Evolutionary conservation across 2,113 vertebrate species (phyloP), one percentile per base, ranked within the genome.

Genomic region (Marmota flaviventris): DNA sequence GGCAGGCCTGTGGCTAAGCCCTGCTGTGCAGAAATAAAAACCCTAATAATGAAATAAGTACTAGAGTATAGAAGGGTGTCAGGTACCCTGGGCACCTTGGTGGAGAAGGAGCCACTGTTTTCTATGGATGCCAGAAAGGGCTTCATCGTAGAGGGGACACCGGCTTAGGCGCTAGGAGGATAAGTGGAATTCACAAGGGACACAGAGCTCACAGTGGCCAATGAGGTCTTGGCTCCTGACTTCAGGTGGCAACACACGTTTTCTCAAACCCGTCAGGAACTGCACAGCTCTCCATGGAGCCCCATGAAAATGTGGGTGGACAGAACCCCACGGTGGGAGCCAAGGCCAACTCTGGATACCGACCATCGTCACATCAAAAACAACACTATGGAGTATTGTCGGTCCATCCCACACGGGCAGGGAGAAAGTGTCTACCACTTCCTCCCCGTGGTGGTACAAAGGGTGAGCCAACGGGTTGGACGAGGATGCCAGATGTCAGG

Each of bases 221-320:
- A 0, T 4, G 18, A 39, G 34, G 24, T 42, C 56, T 37, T 42
- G 20, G 32, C 25, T 77, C 10, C 11, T 79, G 9, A 65, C 25
- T 89, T 91, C 61, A 25, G 83, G 39, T 8, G 8, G 8, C 29
- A 51, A 48, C n/a, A 58, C 42, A 72, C 4, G 29, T 72, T 65
- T 85, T 93, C 67, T 78, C n/a, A 86, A 63, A 87, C 17, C 34
- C 88, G 85, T 75, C 8, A 29, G 34, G 61, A 93, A 85, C 27
- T 72, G 51, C 18, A 72, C 34, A 13, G 2, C 42, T 39, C 39
- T 72, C 51, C 12, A 17, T 8, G 34, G 77, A 82, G 73, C 8
- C 17, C 79, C 2, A 5, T 12, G 42, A 70, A 96, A 75, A 61
- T 25, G 16, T 51, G 51, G 25, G 20, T 45, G 42, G 61, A 77